These are phyloP conservation scores for Acanthaster planci DNA, from an alignment of 35 echinoderm and acorn worm genomes.

Conservation along the genomic window DNA sequence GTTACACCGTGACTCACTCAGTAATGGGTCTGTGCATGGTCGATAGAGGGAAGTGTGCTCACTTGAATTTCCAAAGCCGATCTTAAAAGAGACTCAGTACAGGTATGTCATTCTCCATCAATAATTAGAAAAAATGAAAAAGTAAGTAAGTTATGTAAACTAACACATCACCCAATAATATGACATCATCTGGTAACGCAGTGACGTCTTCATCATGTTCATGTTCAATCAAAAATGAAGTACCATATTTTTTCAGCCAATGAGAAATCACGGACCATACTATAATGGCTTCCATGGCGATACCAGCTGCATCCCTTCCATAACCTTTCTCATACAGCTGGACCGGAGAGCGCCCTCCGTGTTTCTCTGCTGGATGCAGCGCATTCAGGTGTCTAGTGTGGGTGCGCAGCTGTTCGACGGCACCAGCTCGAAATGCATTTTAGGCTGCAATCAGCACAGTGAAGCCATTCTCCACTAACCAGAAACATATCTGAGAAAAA, in stretches of 20 bases:
- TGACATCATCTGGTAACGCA: too few relatives aligned
- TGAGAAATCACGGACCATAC: constrained; percentile 57
- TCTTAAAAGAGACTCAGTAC: too few relatives aligned
- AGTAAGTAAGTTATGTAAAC: neutral
- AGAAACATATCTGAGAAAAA: constrained; percentile 97
- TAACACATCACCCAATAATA: too few relatives aligned
- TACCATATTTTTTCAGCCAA: neutral
- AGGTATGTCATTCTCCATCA: too few relatives aligned
- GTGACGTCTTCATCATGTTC: neutral
- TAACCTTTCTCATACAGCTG: constrained; percentile 97
- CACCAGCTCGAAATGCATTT: constrained; percentile 92
- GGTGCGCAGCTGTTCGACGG: constrained; percentile 86
- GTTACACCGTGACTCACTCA: too few relatives aligned
- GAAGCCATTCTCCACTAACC: constrained; percentile 95
- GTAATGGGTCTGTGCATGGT: too few relatives aligned
- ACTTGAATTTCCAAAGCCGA: too few relatives aligned
- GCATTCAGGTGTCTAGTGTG: constrained; percentile 83
- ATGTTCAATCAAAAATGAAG: neutral
- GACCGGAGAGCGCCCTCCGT: constrained; percentile 58
- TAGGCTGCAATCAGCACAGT: constrained; percentile 93
- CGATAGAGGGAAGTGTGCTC: too few relatives aligned
- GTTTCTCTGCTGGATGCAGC: constrained; percentile 70
- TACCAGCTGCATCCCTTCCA: constrained; percentile 92
- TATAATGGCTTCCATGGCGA: constrained; percentile 99
- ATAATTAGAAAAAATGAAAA: too few relatives aligned